Evolutionary conservation across 2,113 vertebrate genomes (phyloP), one percentile per base, ranked within the genome.

Genomic region (Hyperopisus bebe): DNA sequence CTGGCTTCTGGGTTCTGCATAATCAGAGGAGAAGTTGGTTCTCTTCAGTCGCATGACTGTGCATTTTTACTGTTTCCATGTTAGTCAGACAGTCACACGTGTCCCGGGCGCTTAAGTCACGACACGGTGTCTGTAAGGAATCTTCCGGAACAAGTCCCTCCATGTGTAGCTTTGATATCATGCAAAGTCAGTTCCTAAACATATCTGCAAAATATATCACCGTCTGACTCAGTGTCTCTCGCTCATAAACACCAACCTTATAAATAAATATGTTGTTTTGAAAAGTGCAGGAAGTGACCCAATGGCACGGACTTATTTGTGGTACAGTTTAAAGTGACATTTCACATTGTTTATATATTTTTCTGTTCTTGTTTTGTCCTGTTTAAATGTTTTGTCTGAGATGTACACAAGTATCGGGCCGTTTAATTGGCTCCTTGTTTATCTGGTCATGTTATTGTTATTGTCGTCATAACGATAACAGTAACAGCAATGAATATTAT

Each of bases 321-420:
- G 92, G 93, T 91, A 92, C 87, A 88, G 93, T 95, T 94, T 95
- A 93, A 95, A 93, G 92, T 94, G 93, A 93, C 93, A 93, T 94
- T 94, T 93, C 92, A 92, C 91, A 92, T 77, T 47, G 92, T 95
- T 95, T 93, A 94, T 93, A 88, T 91, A 94, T 94, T 93, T 92
- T 94, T 91, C 89, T 89, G 89, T 96, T 91, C 95, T 95, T 95
- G 95, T 95, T 96, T 96, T 95, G 93, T 92, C 90, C 91, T 91
- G 90, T 94, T 93, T 96, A 95, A 96, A 96, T 94, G 47, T 90
- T 88, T 92, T 93, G 93, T 90, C 2, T 48, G 90, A 94, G 94
- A 95, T 92, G 94, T 96, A 96, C 95, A 96, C 95, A 96, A 94
- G 95, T 95, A 94, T 93, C 90, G 90, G 91, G 90, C 90, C 95